Percentiles rank a stretch among this genome's conserved stretches.
phyloP scores from a whole-genome alignment of 2,113 vertebrate genomes.

The Thalassoma bifasciatum region DNA sequence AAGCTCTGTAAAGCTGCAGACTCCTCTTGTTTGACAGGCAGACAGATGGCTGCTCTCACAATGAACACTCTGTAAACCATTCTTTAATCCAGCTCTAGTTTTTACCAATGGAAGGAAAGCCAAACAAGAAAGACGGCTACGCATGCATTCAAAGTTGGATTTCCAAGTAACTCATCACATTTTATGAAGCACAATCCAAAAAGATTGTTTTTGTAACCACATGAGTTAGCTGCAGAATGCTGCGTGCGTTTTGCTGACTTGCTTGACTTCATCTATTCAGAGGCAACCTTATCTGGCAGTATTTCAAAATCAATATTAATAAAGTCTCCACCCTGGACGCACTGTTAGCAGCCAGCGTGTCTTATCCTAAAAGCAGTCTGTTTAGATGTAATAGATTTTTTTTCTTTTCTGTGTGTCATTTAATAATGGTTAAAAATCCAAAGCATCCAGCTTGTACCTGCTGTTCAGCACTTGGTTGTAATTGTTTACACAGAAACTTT shows the following conservation, averaged over 20 bases:
- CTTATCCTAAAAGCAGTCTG: neutral
- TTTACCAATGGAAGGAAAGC: neutral
- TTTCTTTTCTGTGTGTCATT: neutral
- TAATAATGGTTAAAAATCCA: neutral
- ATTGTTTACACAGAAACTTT: neutral
- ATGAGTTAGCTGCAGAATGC: neutral
- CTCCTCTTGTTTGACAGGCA: neutral
- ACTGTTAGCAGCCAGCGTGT: neutral
- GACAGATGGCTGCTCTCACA: neutral
- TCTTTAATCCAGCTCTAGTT: neutral
- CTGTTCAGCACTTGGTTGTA: neutral
- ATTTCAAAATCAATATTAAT: constrained; percentile 6
- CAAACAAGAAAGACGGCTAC: neutral
- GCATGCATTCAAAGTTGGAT: neutral
- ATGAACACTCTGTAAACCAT: neutral
- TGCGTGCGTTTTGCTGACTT: neutral
- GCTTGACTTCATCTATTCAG: neutral
- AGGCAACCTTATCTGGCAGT: neutral
- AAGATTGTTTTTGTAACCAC: neutral
- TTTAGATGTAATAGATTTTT: no score
- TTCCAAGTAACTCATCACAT: neutral
- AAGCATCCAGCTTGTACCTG: neutral
- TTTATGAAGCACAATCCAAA: no score
- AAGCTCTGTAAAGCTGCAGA: neutral
- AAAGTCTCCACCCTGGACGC: neutral